These are phyloP conservation scores for Heliconius hortense DNA, from an alignment of 2,888 invertebrate species.

Conservation along the genomic window DNA sequence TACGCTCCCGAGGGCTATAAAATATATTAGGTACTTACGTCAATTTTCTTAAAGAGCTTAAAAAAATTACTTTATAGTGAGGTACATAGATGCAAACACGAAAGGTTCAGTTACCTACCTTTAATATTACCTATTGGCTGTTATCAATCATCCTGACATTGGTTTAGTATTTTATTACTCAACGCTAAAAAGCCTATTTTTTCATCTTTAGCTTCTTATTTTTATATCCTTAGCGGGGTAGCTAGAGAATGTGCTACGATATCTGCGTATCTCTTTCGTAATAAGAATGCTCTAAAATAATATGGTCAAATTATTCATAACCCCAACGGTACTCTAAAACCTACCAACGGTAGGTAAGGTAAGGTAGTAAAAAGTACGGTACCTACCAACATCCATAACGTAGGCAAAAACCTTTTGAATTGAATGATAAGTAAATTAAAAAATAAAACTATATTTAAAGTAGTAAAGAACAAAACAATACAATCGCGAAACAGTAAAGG, in stretches of 20 bases:
- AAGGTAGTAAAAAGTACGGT: no score
- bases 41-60: slow-evolving; percentile 1
- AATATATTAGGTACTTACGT: neutral
- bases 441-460: neutral
- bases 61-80: neutral
- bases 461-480: slow-evolving; percentile 20
- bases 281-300: no score
- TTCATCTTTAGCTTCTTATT: no score
- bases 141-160: no score
- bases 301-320: neutral
- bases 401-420: neutral
- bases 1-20: neutral
- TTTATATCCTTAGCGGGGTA: no score
- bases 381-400: neutral
- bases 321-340: neutral
- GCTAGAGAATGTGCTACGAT: no score
- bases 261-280: no score
- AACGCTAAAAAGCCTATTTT: no score
- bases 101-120: neutral
- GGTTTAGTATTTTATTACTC: no score
- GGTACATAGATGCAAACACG: neutral
- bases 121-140: no score
- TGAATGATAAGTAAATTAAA: neutral
- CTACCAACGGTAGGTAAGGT: no score
- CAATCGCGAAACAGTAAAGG: slow-evolving; percentile 23